Evolutionary conservation across 2,113 vertebrate species (phyloP), one percentile per base, ranked within the genome.

Genomic region (Barbus barbus): DNA sequence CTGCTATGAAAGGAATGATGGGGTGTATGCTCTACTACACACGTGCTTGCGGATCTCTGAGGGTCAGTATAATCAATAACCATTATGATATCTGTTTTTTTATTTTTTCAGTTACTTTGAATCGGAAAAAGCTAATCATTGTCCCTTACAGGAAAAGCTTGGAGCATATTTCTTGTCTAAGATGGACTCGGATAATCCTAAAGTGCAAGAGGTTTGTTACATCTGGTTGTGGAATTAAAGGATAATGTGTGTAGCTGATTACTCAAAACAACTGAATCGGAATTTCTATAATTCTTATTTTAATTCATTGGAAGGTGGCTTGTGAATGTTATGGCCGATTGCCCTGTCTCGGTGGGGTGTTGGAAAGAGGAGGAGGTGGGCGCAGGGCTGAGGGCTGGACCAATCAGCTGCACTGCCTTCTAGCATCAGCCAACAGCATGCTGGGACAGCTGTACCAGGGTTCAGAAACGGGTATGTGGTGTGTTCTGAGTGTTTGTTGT

Each of bases 1-100:
- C 94, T 6, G 94, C 96, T 3, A 93, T 97, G 94, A 96, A 97
- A 82, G 97, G 96, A n/a, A 96, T 96, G 95, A 94, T 90, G 1
- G 95, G 96, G 4, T 98, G 97, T 83, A 96, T 98, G 95, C 94
- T 81, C 20, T 95, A 92, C 84, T 98, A 97, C 83, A 95, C 96
- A 3, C 90, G 96, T 83, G 96, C 96, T 26, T 97, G 97, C 85
- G 97, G 96, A 26, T 96, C 96, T 60, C 91, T 97, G 38, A 93
- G 94, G 93, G 97, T 97, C 90, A 94, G 94, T 90, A 33, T 13
- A 61, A 9, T 12, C 24, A 38, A 44, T 81, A 78, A 74, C n/a
- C n/a, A n/a, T n/a, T n/a, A n/a, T n/a, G n/a, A n/a, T n/a, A n/a
- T n/a, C n/a, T 4, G 2, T 33, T 1, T 36, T 18, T 9, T 2